Conservation (phyloP, 1,140 invertebrate genomes). For the Dufourea novaeangliae region DNA sequence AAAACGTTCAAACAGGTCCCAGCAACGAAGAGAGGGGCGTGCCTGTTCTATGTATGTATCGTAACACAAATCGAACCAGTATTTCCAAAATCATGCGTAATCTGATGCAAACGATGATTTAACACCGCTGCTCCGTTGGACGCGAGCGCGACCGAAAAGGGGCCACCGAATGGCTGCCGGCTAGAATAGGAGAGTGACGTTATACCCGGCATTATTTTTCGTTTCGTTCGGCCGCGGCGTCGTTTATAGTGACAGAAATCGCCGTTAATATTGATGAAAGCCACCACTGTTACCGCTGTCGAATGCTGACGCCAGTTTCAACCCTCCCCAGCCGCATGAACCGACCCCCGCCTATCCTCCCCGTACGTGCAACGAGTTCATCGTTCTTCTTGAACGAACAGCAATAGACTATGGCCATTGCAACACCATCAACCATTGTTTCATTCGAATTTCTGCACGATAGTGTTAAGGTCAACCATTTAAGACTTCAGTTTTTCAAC, state of each 20-base stretch:
- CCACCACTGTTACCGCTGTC: constrained; percentile 17
- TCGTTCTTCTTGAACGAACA: not conserved
- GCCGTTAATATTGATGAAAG: constrained; percentile 62
- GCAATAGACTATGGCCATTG: not conserved
- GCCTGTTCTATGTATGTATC: not conserved
- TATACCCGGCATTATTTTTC: constrained; percentile 51
- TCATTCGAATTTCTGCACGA: not conserved
- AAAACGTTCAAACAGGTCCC: constrained; percentile 1
- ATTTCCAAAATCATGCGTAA: constrained; percentile 52
- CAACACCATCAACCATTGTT: not conserved
- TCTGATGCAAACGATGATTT: constrained; percentile 55
- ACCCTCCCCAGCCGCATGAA: not conserved
- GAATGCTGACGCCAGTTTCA: constrained; percentile 38
- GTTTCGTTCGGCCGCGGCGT: constrained; percentile 44
- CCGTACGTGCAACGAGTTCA: not conserved
- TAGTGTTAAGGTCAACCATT: not conserved
- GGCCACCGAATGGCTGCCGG: not conserved
- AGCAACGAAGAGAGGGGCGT: not conserved
- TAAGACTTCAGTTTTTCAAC: not conserved
- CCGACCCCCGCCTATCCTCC: not conserved
- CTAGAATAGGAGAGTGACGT: constrained; percentile 15
- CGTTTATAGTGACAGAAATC: constrained; percentile 54
- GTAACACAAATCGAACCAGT: constrained; percentile 45
- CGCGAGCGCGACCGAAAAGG: constrained; percentile 4
- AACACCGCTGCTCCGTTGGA: constrained; percentile 5